Evolutionary conservation across 2,113 vertebrate genomes (phyloP), one percentile per base, ranked within the genome.

Genomic region (Tympanuchus pallidicinctus): DNA sequence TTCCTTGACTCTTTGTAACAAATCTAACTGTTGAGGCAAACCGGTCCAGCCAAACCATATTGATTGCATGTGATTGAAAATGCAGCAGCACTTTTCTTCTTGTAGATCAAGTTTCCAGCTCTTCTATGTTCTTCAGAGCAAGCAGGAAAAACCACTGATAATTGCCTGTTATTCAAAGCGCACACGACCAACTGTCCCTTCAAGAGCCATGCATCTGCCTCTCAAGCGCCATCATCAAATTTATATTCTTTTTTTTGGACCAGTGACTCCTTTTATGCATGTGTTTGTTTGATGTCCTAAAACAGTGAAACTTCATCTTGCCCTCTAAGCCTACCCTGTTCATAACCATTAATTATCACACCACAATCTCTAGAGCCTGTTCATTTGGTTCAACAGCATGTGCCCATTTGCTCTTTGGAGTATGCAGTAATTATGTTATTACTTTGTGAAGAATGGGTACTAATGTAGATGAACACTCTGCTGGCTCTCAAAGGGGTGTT

Each of bases 151-250:
- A 30, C 94, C 86, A 4, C 90, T 0, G 4, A 74, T 97, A 97
- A 97, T 97, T 98, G 94, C 70, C 93, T 95, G 94, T 95, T 97
- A 97, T 92, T 95, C 95, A 97, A 89, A 63, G 93, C 93, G 90
- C 95, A 94, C 94, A 75, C 2, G 5, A 74, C 81, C 82, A 64
- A 20, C 80, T 80, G 90, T 95, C 86, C 80, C 81, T 77, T 47
- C 3, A 8, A 90, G 71, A 71, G 86, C 71, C 50, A 45, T 56
- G 47, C 94, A 60, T 88, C 86, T 94, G 93, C 88, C 63, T 83
- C 94, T 94, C 93, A 21, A 10, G 93, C 94, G 80, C 66, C 48
- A 32, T 15, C 3, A 3, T 34, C 24, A 67, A 20, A 56, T 63
- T 59, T 63, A 10, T 63, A 5, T 27, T 59, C 56, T 38, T 43